Conservation (phyloP, 1,140 invertebrate species). For the Drosophila burlai region DNA sequence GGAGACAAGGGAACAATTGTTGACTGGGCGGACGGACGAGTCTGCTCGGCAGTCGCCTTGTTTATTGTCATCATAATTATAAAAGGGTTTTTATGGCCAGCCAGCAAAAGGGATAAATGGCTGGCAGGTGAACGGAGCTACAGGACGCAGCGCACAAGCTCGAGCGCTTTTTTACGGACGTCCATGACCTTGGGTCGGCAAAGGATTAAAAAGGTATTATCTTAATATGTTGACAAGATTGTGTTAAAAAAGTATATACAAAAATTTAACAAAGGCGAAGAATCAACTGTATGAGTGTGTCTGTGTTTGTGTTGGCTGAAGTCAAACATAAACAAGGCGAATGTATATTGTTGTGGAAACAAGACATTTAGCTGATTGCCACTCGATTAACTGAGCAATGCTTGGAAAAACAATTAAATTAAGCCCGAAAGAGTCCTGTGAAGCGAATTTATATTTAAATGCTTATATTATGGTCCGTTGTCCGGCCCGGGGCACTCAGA, state of each 20-base stretch:
- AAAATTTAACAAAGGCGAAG: constrained; percentile 6
- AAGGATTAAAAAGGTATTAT: constrained; percentile 82
- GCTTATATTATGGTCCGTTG: not conserved
- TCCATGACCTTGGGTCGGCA: constrained; percentile 74
- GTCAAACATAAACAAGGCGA: constrained; percentile 39
- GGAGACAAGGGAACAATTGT: constrained; percentile 49
- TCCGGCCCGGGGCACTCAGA: not conserved
- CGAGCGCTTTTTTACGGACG: constrained; percentile 24
- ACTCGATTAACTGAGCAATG: constrained; percentile 34
- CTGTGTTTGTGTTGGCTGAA: constrained; percentile 1
- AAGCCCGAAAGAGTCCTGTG: constrained; percentile 6
- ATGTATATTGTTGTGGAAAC: constrained; percentile 44
- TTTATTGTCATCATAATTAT: constrained; percentile 83
- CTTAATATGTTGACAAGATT: constrained; percentile 83
- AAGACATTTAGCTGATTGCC: constrained; percentile 52
- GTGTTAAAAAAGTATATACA: constrained; percentile 43
- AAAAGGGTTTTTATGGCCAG: constrained; percentile 77
- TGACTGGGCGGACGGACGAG: constrained; percentile 22
- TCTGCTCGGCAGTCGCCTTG: constrained; percentile 48
- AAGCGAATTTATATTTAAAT: constrained; percentile 19
- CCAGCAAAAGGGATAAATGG: constrained; percentile 65
- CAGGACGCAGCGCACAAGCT: constrained; percentile 14
- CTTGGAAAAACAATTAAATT: constrained; percentile 47
- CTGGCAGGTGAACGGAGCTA: constrained; percentile 58
- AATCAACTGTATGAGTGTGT: constrained; percentile 8